Evolutionary conservation across 2,113 vertebrate species (phyloP), one percentile per base, ranked within the genome.

Genomic region (Syngnathus typhle): DNA sequence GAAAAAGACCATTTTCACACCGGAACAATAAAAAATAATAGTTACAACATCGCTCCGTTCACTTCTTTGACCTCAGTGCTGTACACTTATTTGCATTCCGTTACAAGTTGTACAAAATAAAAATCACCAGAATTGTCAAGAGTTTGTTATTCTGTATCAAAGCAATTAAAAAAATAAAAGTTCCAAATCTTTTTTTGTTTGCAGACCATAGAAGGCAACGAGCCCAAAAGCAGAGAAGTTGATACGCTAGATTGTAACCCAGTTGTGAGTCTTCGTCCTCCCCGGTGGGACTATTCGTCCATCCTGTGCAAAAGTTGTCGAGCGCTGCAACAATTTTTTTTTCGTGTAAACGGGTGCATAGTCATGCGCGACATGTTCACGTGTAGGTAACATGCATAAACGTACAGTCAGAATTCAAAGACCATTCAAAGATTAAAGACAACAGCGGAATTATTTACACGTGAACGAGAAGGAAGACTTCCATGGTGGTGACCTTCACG

Each of bases 121-220:
- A 81, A 85, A 79, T 64, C 74, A 80, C 71, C 71, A 77, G 64
- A 76, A 71, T 68, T 62, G 83, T 73, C 61, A 74, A 69, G 56
- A 83, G 23, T 76, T 88, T 88, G 65, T 74, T 3, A 81, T 70
- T 88, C 70, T 82, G 90, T 91, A 92, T 91, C 87, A 90, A 91
- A 91, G 86, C 65, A 92, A 89, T 91, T 91, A 91, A 78, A 91
- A 92, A 92, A 92, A 90, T 91, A 91, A 91, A 90, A 84, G 86
- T 73, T 77, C 71, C 65, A 83, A 75, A 79, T 75, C 62, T 78
- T 84, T 67, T 73, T 78, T 69, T 80, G 71, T 60, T 63, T 88
- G 80, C 37, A 85, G 77, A 77, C 82, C 59, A 82, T 73, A 78
- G 44, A 82, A 39, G 84, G 72, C 70, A 87, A 85, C 75, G 80